Percentiles rank a stretch among this genome's conserved stretches.
Evolutionary conservation across 2,113 vertebrate species (phyloP).

Genomic region (Drymodes brunneopygia): DNA sequence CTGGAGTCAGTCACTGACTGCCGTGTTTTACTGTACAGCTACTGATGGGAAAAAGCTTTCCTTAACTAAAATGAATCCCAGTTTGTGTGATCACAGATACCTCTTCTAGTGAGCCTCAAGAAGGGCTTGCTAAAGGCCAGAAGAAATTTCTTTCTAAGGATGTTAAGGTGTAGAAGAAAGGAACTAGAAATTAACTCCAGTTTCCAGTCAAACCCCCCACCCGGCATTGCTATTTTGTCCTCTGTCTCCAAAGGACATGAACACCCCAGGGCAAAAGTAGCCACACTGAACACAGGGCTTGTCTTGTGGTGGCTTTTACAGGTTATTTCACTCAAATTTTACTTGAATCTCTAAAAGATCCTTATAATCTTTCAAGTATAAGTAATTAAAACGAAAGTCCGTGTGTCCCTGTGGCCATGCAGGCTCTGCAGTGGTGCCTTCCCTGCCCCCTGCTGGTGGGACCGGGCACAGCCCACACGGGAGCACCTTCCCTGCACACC

Average conservation of each 20-base stretch:
- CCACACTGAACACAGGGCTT: neutral
- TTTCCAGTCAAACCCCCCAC: neutral
- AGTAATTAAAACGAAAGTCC: rapidly evolving
- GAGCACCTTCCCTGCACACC: neutral
- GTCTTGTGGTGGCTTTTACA: neutral
- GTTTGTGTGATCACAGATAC: neutral
- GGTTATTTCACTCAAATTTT: neutral
- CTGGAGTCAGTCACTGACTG: neutral
- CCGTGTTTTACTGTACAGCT: neutral
- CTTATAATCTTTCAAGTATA: neutral
- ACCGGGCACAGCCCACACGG: neutral
- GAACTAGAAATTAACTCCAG: neutral
- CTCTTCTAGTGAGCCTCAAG: neutral
- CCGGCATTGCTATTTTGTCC: neutral
- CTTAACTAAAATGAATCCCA: neutral
- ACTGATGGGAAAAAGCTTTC: neutral
- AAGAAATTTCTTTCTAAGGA: neutral
- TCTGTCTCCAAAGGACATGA: neutral
- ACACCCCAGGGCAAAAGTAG: neutral
- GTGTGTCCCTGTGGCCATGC: rapidly evolving
- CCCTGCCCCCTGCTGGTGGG: slow-evolving; percentile 26
- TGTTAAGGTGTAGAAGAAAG: neutral
- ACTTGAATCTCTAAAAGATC: neutral
- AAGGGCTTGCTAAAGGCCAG: neutral
- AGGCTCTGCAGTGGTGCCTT: neutral